These are phyloP conservation scores for Apamea anceps DNA, from an alignment of 2,888 invertebrate genomes.

Conservation along the genomic window DNA sequence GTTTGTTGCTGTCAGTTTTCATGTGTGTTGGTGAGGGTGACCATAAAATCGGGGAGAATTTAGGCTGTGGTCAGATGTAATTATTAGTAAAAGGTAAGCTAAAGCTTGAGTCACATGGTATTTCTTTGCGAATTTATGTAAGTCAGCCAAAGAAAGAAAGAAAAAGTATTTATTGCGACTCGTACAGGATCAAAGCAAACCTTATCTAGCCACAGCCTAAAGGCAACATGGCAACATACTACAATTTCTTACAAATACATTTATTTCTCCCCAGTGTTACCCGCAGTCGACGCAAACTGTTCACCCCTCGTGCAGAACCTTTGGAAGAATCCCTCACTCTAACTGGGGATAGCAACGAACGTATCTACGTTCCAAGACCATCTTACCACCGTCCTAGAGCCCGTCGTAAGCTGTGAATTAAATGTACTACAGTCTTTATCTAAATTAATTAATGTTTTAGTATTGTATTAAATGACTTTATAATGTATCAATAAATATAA, in stretches of 20 bases:
- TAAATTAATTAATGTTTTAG: slow-evolving; percentile 39
- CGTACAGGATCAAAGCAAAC: too few species aligned
- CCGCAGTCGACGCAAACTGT: slow-evolving; percentile 86
- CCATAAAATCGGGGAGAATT: neutral
- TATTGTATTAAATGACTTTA: slow-evolving; percentile 56
- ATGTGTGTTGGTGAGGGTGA: slow-evolving; percentile 34
- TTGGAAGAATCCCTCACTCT: slow-evolving; percentile 78
- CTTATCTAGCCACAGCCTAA: slow-evolving; percentile 15
- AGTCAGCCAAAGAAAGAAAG: too few species aligned
- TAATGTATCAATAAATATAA: slow-evolving; percentile 61
- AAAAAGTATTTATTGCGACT: too few species aligned
- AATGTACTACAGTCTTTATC: slow-evolving; percentile 16
- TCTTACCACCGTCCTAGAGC: slow-evolving; percentile 83
- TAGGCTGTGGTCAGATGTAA: slow-evolving; percentile 12
- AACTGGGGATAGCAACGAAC: slow-evolving; percentile 78
- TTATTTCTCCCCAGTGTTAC: slow-evolving; percentile 73
- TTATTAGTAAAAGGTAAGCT: neutral
- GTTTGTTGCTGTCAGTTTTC: slow-evolving; percentile 28
- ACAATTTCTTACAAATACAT: neutral
- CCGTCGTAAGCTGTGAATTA: slow-evolving; percentile 80
- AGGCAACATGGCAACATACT: neutral
- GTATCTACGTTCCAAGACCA: slow-evolving; percentile 81
- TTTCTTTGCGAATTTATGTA: neutral
- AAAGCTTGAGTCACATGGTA: neutral
- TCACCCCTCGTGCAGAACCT: slow-evolving; percentile 86